Base-by-base conservation (phyloP, 2,797 vertebrate genomes). In the Tolypeutes matacus region DNA sequence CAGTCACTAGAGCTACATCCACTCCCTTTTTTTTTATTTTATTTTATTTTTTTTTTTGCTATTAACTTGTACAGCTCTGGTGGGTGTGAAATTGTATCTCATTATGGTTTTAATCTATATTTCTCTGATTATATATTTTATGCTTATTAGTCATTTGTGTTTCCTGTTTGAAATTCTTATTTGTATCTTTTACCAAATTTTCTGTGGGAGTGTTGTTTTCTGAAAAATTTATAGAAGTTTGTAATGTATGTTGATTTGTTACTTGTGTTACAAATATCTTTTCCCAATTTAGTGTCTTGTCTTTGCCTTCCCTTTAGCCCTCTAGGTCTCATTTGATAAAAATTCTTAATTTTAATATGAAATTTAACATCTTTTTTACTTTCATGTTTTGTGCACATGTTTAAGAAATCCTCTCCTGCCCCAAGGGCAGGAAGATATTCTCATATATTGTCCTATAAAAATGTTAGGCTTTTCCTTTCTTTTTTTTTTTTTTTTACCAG, bases 101-200 rank as follows among this genome's bases (percentile, higher is more conserved):
- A 77, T 89, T 94, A 39, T 89, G 65, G 17, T 25, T 87, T 94
- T 87, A 75, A 53, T 82, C 70, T 86, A 6, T 84, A 69, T 62
- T 93, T 80, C 49, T 91, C 73, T 78, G 23, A 64, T 60, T 60
- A 81, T 11, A 65, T 84, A 36, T 64, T 91, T 89, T 76, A 62
- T 85, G 23, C 21, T 92, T 90, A 42, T 14, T 93, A 15, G 51
- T 69, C 39, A 36, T 92, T 86, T 75, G 27, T 72, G n/a, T 85
- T 86, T 94, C 17, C 69, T 78, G 42, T 86, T 83, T 87, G 58
- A 94, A 93, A 92, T 62, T 92, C 39, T 49, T 91, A 0, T 93
- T 86, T 89, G 51, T 53, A 18, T 88, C 64, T 95, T 93, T 85
- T 31, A 60, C 13, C 34, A 89, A 4, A 80, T 86, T 93, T 89